A percentile compares a stretch with the other conserved stretches of the same genome.
phyloP scores from a whole-genome alignment of 2,797 vertebrate genomes.

The Huso huso region DNA sequence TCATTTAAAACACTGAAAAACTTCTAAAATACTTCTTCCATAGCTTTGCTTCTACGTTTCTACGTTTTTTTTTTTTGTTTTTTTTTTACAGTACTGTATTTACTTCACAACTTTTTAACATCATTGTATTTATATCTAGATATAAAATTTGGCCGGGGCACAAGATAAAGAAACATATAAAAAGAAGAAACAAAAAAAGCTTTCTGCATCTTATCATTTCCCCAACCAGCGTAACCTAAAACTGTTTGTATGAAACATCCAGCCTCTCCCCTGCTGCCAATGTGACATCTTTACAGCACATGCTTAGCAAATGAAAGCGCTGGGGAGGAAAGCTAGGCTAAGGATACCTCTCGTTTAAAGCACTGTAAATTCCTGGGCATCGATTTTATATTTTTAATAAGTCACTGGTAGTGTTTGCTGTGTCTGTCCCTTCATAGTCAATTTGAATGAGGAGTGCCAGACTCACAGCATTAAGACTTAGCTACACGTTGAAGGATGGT shows the following conservation, averaged over 20 bases:
- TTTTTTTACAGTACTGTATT: background rate
- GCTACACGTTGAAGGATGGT: slow-evolving; percentile 56
- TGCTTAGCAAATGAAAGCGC: slow-evolving; percentile 52
- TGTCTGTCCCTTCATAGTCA: slow-evolving; percentile 69
- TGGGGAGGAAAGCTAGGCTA: slow-evolving; percentile 37
- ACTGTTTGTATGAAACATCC: slow-evolving; percentile 51
- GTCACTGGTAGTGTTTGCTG: slow-evolving; percentile 49
- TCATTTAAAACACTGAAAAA: too few relatives aligned
- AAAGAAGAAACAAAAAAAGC: slow-evolving; percentile 13
- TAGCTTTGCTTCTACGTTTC: background rate
- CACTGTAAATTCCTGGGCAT: slow-evolving; percentile 58
- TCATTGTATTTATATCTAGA: slow-evolving; percentile 22
- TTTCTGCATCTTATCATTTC: slow-evolving; percentile 38
- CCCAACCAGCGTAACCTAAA: slow-evolving; percentile 24
- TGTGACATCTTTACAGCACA: slow-evolving; percentile 70
- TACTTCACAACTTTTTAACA: slow-evolving; percentile 10
- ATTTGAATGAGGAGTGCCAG: slow-evolving; percentile 83
- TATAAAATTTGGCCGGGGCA: slow-evolving; percentile 31
- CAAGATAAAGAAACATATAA: slow-evolving; percentile 33
- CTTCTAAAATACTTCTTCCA: background rate
- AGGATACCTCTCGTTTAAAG: slow-evolving; percentile 50
- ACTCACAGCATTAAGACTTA: slow-evolving; percentile 64
- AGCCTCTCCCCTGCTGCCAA: slow-evolving; percentile 49
- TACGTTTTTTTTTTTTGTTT: background rate
- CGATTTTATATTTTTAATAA: slow-evolving; percentile 67